Conservation (phyloP, 1,140 invertebrate species). For the Diachasmimorpha longicaudata region DNA sequence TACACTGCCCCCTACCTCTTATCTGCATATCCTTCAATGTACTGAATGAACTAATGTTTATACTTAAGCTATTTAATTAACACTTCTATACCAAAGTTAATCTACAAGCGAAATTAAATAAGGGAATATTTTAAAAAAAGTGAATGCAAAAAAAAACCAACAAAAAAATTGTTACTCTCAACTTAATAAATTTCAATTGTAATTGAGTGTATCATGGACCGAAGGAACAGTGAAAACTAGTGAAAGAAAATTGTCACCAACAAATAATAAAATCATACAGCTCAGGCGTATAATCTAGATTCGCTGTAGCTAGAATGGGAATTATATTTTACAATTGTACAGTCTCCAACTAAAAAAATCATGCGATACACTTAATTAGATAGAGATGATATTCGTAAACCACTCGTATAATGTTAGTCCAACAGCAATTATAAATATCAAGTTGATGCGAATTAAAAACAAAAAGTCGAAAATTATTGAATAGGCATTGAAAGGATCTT, state of each 20-base stretch:
- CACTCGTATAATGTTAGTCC: not conserved
- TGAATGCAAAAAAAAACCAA: constrained; percentile 14
- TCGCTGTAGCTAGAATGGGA: constrained; percentile 50
- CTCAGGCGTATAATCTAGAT: constrained; percentile 42
- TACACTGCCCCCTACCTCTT: constrained; percentile 44
- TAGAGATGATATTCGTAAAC: constrained; percentile 40
- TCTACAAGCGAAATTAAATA: constrained; percentile 34
- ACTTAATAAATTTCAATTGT: constrained; percentile 32
- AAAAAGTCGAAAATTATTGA: not conserved
- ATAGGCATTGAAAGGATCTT: constrained; percentile 2
- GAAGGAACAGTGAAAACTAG: constrained; percentile 19
- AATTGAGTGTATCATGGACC: constrained; percentile 20
- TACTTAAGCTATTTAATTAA: constrained; percentile 45
- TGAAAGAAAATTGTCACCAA: constrained; percentile 23
- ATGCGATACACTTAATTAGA: constrained; percentile 23
- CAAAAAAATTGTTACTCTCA: constrained; percentile 46
- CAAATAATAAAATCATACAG: constrained; percentile 27
- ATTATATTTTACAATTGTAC: constrained; percentile 58
- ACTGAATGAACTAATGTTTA: constrained; percentile 51
- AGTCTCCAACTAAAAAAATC: constrained; percentile 43
- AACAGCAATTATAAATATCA: constrained; percentile 18
- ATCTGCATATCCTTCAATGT: constrained; percentile 57
- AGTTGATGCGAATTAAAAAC: not conserved
- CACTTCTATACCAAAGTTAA: constrained; percentile 46
- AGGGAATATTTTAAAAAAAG: not conserved